Percentiles rank a stretch among this genome's conserved stretches.
phyloP scores from a whole-genome alignment of 2,113 vertebrate species.

The Prietella phreatophila region DNA sequence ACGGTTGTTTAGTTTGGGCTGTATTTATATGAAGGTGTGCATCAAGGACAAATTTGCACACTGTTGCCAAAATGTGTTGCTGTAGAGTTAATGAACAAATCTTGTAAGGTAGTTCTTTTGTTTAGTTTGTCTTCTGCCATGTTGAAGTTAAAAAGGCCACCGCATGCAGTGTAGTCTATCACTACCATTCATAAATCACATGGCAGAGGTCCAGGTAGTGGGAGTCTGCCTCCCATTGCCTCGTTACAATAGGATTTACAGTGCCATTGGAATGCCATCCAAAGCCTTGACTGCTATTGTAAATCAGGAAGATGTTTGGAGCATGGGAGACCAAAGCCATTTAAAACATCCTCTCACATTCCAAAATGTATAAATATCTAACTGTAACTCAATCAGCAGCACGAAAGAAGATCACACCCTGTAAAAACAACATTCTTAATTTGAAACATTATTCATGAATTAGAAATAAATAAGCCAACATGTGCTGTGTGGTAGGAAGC shows the following conservation, averaged over 20 bases:
- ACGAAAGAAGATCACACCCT: not conserved
- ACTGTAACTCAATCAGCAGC: not conserved
- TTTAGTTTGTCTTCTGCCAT: slow-evolving; percentile 9
- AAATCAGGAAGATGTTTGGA: slow-evolving; percentile 13
- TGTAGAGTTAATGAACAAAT: not conserved
- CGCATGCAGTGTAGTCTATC: not conserved
- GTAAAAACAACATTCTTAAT: not conserved
- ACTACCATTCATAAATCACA: slow-evolving; percentile 27
- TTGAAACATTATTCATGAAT: not conserved
- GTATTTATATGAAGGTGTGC: slow-evolving; percentile 4
- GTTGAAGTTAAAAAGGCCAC: slow-evolving; percentile 15
- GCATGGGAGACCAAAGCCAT: slow-evolving; percentile 1
- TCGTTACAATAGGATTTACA: slow-evolving; percentile 32
- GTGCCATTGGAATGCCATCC: not conserved
- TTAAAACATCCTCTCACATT: slow-evolving; percentile 13
- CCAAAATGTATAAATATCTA: not conserved
- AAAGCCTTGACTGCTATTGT: slow-evolving; percentile 19
- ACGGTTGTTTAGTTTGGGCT: slow-evolving; percentile 48
- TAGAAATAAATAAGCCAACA: not conserved
- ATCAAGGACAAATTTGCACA: slow-evolving; percentile 28
- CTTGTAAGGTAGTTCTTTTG: not conserved
- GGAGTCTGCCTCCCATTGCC: slow-evolving; percentile 7
- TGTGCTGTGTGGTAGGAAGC: not conserved
- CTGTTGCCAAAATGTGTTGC: not conserved
- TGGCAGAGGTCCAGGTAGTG: slow-evolving; percentile 1